Base-by-base conservation (phyloP, 2,888 invertebrate species). In the Caenorhabditis virilis region DNA sequence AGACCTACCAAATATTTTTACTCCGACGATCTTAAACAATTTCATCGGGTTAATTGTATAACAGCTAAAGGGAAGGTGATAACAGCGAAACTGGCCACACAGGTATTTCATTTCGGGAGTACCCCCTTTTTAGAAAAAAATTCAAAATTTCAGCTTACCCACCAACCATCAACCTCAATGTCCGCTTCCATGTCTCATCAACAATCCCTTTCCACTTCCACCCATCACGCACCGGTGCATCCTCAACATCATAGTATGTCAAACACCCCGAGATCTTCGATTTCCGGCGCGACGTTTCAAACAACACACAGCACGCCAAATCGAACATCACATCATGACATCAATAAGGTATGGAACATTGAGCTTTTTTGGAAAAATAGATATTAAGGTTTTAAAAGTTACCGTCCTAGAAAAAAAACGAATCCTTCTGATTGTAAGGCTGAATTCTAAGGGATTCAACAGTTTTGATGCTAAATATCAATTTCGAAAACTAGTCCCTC, bases 1-100 rank as follows among this genome's bases (percentile, higher is more conserved):
- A 51, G 81, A 16, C 83, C 83, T 6, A 82, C 82, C 16, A 80
- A 79, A 49, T 81, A 78, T 59, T 83, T 83, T 64, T 83, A 83
- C 56, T 79, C 77, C 23, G 78, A 78, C 30, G 80, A 82, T 55
- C 56, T 83, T 58, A 61, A 71, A 30, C 74, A 78, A 50, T 83
- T 83, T 56, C 80, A 77, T 56, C 71, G 79, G n/a, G 83, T 83
- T 45, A 79, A 81, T 53, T 77, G 79, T 58, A 75, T 83, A 18
- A 73, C 76, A 4, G 78, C 78, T 3, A 77, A 76, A 54, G 82
- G 80, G 4, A 76, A 78, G 46, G 75, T 75, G 45, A 67, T 66
- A 23, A 66, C 69, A n/a, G 72, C 69, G 9, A 71, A 71, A 43
- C 46, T 71, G 51, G 71, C 67, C 16, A 58, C 61, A 5, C 66